phyloP scores from a whole-genome alignment of 1,140 invertebrate species.

The Babylonia areolata region DNA sequence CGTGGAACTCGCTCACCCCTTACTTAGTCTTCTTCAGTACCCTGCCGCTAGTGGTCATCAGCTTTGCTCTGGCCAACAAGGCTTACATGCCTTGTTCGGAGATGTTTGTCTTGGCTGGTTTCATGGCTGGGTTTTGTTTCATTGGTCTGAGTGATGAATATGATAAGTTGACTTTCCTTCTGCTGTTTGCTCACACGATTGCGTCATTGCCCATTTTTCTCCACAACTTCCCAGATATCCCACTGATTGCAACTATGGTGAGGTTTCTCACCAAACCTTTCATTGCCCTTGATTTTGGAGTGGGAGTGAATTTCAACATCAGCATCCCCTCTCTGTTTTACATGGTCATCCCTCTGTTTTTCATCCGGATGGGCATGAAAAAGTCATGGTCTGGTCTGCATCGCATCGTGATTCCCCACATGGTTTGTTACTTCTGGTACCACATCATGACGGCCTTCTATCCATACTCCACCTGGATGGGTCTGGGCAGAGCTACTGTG shows the following conservation, averaged over 20 bases:
- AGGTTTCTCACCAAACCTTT: conserved; percentile 58
- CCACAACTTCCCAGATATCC: conserved; percentile 77
- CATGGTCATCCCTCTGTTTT: conserved; percentile 84
- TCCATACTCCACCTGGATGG: conserved; percentile 84
- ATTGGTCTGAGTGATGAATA: conserved; percentile 83
- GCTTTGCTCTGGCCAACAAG: conserved; percentile 86
- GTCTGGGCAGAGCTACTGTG: conserved; percentile 84
- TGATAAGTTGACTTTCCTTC: conserved; percentile 84
- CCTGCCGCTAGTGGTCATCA: conserved; percentile 84
- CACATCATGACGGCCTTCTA: conserved; percentile 79
- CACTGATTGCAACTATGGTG: conserved; percentile 54
- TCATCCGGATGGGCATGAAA: conserved; percentile 84
- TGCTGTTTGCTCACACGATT: conserved; percentile 86
- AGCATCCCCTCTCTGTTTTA: conserved; percentile 85
- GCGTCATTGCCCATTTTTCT: conserved; percentile 89
- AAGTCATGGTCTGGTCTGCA: conserved; percentile 87
- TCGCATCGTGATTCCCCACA: conserved; percentile 87
- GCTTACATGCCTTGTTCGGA: conserved; percentile 89
- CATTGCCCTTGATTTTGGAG: conserved; percentile 57
- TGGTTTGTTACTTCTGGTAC: conserved; percentile 90
- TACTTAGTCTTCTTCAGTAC: conserved; percentile 87
- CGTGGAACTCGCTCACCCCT: conserved; percentile 87
- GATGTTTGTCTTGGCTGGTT: conserved; percentile 84
- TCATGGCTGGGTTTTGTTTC: conserved; percentile 85
- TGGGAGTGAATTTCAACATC: conserved; percentile 62